phyloP scores from a whole-genome alignment of 2,113 vertebrate genomes.

The Pogona vitticeps region DNA sequence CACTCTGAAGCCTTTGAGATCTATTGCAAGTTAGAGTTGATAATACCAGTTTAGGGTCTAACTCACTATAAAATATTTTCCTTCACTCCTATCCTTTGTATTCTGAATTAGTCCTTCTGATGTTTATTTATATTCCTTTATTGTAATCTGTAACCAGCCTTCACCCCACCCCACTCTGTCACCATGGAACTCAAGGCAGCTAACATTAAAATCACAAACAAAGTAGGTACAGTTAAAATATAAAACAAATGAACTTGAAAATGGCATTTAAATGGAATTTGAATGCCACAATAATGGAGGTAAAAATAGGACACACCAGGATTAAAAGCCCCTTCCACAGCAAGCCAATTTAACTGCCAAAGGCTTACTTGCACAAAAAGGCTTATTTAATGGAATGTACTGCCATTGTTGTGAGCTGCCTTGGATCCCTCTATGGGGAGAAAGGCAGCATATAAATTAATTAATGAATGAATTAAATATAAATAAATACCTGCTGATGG shows the following conservation, averaged over 20 bases:
- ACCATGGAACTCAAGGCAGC: not conserved
- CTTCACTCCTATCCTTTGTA: too few relatives aligned
- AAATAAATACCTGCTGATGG: too few relatives aligned
- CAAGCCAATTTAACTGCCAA: not conserved
- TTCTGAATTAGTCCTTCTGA: not conserved
- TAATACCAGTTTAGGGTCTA: too few relatives aligned
- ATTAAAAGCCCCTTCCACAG: not conserved
- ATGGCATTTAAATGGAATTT: not conserved
- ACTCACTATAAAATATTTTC: too few relatives aligned
- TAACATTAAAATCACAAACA: not conserved
- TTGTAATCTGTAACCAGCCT: not conserved
- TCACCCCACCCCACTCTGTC: not conserved
- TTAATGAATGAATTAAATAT: too few relatives aligned
- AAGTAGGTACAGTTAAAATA: not conserved
- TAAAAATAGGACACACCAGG: not conserved
- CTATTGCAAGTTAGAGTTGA: too few relatives aligned
- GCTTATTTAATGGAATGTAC: too few relatives aligned
- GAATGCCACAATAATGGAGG: not conserved
- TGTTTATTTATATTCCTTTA: not conserved
- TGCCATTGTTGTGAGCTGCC: too few relatives aligned
- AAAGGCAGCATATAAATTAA: not conserved
- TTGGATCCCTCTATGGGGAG: not conserved
- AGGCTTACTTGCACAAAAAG: not conserved
- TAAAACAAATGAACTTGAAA: not conserved
- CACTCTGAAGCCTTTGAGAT: too few relatives aligned